These are phyloP conservation scores for Sinocyclocheilus anshuiensis DNA, from an alignment of 2,113 vertebrate genomes.

Conservation along the genomic window DNA sequence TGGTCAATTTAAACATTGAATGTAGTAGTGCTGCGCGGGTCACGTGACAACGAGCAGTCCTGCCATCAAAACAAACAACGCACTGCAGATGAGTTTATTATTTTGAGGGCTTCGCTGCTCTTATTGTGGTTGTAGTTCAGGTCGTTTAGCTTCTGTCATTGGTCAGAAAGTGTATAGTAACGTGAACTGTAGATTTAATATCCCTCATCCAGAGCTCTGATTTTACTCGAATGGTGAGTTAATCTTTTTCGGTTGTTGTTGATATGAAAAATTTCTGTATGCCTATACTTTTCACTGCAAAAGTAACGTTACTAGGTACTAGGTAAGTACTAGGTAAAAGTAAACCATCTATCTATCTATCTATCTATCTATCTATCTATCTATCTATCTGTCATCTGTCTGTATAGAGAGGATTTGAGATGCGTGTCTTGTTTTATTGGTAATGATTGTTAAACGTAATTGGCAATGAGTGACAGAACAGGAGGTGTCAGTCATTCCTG, in stretches of 20 bases:
- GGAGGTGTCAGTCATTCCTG: background rate
- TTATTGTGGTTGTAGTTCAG: background rate
- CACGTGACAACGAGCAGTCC: constrained; percentile 15
- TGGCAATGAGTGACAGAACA: background rate
- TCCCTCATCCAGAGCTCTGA: background rate
- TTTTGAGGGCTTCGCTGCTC: background rate
- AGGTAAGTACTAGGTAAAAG: too few relatives aligned
- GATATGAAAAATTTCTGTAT: background rate
- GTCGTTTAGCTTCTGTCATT: background rate
- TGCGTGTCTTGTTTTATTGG: background rate
- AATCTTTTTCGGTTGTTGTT: background rate
- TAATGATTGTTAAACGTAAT: background rate
- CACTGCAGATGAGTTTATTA: background rate
- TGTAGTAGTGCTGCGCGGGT: background rate
- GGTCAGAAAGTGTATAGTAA: background rate
- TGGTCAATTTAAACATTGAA: background rate
- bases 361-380: background rate
- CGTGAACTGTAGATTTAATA: background rate
- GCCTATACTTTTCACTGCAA: too few relatives aligned
- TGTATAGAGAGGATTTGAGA: background rate
- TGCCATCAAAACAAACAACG: constrained; percentile 17
- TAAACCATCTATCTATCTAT: background rate
- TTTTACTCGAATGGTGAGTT: constrained; percentile 1
- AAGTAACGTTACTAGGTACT: background rate
- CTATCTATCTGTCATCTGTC: background rate